Evolutionary conservation across 2,113 vertebrate species (phyloP).

Genomic region (Vanacampus margaritifer): DNA sequence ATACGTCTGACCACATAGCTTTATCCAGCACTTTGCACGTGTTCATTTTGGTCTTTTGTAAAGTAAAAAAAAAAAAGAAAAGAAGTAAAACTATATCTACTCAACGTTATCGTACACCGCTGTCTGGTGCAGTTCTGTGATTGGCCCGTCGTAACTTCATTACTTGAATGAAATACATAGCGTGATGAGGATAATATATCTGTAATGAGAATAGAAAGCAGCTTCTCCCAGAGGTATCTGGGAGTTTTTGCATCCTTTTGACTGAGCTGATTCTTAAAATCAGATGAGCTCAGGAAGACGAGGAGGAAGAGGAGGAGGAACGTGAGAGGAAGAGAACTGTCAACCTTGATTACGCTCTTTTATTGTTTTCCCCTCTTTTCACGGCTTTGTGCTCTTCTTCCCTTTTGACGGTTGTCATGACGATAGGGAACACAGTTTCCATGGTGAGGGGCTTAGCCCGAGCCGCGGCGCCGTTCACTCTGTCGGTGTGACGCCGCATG

Average conservation of each 20-base stretch:
- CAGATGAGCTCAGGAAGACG: slow-evolving; percentile 25
- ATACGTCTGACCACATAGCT: too few relatives aligned
- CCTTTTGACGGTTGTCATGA: slow-evolving; percentile 74
- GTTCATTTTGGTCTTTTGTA: too few relatives aligned
- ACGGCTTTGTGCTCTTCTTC: slow-evolving; percentile 44
- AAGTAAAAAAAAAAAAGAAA: too few relatives aligned
- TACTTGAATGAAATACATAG: not conserved
- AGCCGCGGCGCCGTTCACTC: slow-evolving; percentile 45
- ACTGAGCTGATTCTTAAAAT: slow-evolving; percentile 25
- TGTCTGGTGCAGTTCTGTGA: not conserved
- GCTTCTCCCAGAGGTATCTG: slow-evolving; percentile 10
- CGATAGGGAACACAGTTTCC: slow-evolving; percentile 73
- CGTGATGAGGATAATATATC: not conserved
- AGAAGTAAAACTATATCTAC: too few relatives aligned
- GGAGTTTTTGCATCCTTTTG: not conserved
- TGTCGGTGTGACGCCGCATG: slow-evolving; percentile 9
- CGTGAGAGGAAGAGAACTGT: slow-evolving; percentile 34
- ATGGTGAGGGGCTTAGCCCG: slow-evolving; percentile 70
- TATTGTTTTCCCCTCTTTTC: slow-evolving; percentile 45
- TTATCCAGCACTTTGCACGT: too few relatives aligned
- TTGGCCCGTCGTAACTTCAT: not conserved
- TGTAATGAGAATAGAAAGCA: slow-evolving; percentile 14
- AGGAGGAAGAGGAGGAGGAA: slow-evolving; percentile 16
- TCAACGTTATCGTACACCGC: not conserved
- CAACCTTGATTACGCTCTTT: slow-evolving; percentile 44